Conservation (phyloP, 1,140 invertebrate genomes). For the Teleopsis dalmanni region DNA sequence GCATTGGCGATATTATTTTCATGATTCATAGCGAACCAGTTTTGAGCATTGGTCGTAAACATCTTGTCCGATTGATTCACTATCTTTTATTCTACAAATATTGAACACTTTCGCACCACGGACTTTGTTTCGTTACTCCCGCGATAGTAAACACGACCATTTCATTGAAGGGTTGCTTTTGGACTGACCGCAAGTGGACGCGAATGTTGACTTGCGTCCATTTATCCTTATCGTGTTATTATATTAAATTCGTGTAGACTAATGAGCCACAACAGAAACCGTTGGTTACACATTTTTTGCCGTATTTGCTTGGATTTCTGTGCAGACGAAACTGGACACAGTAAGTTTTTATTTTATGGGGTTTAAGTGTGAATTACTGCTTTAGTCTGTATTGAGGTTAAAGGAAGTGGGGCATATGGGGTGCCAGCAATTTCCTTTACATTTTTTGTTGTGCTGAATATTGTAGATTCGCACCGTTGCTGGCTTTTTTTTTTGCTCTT, state of each 20-base stretch:
- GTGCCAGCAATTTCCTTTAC: slow-evolving; percentile 1
- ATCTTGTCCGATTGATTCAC: slow-evolving; percentile 8
- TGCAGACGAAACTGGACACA: too few species aligned
- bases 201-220: too few species aligned
- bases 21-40: slow-evolving; percentile 33
- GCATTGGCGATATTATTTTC: slow-evolving; percentile 10
- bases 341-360: too few species aligned
- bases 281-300: too few species aligned
- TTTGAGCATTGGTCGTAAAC: slow-evolving; percentile 35
- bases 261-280: too few species aligned
- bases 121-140: too few species aligned
- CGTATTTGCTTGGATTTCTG: too few species aligned
- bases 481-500: neutral
- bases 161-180: slow-evolving; percentile 28
- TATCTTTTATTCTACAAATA: neutral
- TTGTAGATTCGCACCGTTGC: too few species aligned
- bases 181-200: slow-evolving; percentile 20
- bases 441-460: too few species aligned
- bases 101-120: neutral
- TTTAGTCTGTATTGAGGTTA: slow-evolving; percentile 36
- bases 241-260: too few species aligned
- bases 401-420: slow-evolving; percentile 28
- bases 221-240: too few species aligned
- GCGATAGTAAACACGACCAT: slow-evolving; percentile 2
- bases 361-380: too few species aligned